A percentile compares a stretch with the other conserved stretches of the same genome.
Conservation (phyloP, 1,140 invertebrate genomes). For the Aphis gossypii region DNA sequence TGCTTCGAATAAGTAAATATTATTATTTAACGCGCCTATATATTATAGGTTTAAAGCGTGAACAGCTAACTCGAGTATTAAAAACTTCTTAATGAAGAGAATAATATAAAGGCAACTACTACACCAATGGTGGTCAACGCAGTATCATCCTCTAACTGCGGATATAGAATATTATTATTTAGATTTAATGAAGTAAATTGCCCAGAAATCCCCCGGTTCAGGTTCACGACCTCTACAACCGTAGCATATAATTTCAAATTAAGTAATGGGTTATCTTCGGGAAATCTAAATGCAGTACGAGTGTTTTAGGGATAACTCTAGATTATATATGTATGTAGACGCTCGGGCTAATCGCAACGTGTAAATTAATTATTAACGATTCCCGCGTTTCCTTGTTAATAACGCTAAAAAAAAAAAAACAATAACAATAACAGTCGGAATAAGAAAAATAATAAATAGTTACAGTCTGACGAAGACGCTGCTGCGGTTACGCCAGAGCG, state of each 20-base stretch:
- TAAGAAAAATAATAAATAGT: not conserved
- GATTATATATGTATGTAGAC: not conserved
- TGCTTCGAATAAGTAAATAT: not conserved
- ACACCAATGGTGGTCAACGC: not conserved
- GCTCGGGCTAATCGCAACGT: not conserved
- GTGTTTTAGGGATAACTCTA: not conserved
- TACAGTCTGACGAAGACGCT: not conserved
- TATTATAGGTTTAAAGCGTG: not conserved
- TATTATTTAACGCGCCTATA: not conserved
- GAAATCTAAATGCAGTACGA: not conserved
- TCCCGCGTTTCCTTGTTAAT: not conserved
- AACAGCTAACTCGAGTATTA: not conserved
- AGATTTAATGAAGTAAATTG: conserved; percentile 16
- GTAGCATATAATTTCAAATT: not conserved
- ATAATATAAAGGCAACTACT: not conserved
- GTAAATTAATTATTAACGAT: conserved; percentile 21
- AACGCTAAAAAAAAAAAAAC: not conserved
- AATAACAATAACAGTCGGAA: not conserved
- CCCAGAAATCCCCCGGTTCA: conserved; percentile 12
- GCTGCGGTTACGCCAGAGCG: not conserved
- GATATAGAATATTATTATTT: not conserved
- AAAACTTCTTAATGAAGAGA: not conserved
- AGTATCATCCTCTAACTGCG: not conserved
- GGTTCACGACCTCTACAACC: not conserved
- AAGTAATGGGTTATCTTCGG: not conserved